Base-by-base conservation (phyloP, 2,797 vertebrate genomes). In the Acipenser ruthenus region DNA sequence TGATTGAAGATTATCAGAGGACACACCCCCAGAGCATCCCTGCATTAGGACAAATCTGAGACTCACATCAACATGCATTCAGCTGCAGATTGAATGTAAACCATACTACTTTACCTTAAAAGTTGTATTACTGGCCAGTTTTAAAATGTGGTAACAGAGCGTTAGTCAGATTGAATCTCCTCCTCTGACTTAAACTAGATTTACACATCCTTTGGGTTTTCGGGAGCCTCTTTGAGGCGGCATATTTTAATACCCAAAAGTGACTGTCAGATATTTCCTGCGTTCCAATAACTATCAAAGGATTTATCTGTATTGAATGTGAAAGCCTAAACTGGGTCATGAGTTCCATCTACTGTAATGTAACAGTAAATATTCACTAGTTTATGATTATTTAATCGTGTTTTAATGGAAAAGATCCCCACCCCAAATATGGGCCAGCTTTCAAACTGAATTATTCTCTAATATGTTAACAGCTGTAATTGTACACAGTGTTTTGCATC, bases 311-410 rank as follows among this genome's bases (percentile, higher is more conserved):
- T 80, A 88, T 87, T 83, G 84, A 83, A 91, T 86, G 83, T 85
- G 84, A 84, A 87, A 84, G 84, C 83, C 80, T 86, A 84, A 89
- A 90, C 87, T 90, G 88, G 87, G 88, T 90, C 88, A 91, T 83
- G 81, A 71, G 76, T 79, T 83, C 74, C 75, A 81, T 83, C 85
- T 82, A 82, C 84, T 82, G 83, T 86, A 86, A 88, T 84, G 86
- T 87, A 82, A 83, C 81, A 85, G 86, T 87, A 87, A 86, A 90
- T 87, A 89, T 88, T 88, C 82, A 87, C 84, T 80, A 87, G 83
- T 83, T 87, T 82, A 87, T 91, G 79, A 87, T 87, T 88, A 86
- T 88, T 90, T 90, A 86, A 89, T 88, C 78, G 86, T 67, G 67
- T 82, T 74, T 84, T 89, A 89, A 89, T 89, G 88, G 88, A 89